Percentiles rank a stretch among this genome's conserved stretches.
phyloP scores from a whole-genome alignment of 2,797 vertebrate species.

The Coilia nasus region DNA sequence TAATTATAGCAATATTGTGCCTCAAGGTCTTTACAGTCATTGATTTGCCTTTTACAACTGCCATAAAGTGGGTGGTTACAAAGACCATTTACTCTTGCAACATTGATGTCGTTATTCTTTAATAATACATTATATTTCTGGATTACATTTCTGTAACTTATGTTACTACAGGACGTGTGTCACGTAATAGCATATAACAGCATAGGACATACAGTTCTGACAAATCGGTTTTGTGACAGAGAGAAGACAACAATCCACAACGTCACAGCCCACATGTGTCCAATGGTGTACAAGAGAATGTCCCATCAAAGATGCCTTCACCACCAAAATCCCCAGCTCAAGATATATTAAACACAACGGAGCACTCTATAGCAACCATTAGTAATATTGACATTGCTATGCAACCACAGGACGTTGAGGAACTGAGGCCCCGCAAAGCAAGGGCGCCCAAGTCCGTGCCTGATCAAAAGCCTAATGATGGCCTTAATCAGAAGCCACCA shows the following conservation, averaged over 20 bases:
- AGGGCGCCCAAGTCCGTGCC: conserved; percentile 55
- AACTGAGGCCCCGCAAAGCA: conserved; percentile 42
- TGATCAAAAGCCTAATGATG: conserved; percentile 39
- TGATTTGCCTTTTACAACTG: no score
- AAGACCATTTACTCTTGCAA: background rate
- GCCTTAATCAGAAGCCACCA: conserved; percentile 42
- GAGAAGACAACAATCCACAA: conserved; percentile 68
- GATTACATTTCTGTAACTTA: background rate
- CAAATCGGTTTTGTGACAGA: conserved; percentile 64
- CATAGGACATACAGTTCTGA: background rate
- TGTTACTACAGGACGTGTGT: background rate
- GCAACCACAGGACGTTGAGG: conserved; percentile 62
- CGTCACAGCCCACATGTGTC: conserved; percentile 61
- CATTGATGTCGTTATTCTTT: background rate
- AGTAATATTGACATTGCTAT: conserved; percentile 85
- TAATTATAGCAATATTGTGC: background rate
- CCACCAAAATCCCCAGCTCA: conserved; percentile 55
- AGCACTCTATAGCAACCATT: conserved; percentile 80
- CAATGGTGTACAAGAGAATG: conserved; percentile 55
- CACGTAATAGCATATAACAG: background rate
- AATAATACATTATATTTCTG: no score
- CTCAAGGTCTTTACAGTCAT: no score
- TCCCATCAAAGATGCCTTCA: conserved; percentile 45
- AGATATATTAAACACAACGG: conserved; percentile 62
- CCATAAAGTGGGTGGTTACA: background rate